These are phyloP conservation scores for Holocentrus rufus DNA, from an alignment of 2,797 vertebrate genomes.

Conservation along the genomic window DNA sequence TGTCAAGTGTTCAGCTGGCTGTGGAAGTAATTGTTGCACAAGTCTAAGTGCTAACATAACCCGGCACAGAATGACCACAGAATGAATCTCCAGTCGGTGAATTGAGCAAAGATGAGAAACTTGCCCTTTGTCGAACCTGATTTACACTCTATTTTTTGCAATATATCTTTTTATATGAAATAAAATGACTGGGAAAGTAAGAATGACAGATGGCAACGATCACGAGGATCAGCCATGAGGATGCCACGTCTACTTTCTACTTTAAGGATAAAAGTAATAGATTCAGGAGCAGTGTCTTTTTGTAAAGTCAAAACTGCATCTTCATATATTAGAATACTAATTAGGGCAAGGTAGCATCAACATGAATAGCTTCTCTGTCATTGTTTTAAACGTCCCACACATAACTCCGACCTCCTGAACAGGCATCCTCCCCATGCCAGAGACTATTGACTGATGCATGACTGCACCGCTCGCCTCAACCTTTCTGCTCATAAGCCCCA, in stretches of 20 bases:
- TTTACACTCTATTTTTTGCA: no score
- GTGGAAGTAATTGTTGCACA: no score
- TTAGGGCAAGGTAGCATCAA: neutral
- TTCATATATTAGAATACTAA: no score
- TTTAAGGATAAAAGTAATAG: neutral
- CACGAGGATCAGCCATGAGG: no score
- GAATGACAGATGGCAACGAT: conserved; percentile 13
- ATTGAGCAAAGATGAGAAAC: neutral
- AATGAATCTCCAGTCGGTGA: conserved; percentile 23
- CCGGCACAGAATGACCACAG: neutral
- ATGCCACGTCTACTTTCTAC: no score
- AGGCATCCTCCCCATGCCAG: neutral
- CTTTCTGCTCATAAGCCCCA: neutral
- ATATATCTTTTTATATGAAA: no score
- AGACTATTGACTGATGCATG: conserved; percentile 8
- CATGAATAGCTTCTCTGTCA: neutral
- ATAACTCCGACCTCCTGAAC: neutral
- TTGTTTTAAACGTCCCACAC: neutral
- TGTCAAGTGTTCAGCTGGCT: neutral
- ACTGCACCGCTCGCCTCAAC: conserved; percentile 5
- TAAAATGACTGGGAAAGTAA: neutral
- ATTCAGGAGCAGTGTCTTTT: no score
- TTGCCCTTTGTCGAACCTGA: neutral
- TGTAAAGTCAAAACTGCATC: no score
- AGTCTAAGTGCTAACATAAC: neutral